These are phyloP conservation scores for Leucopternis melanops DNA, from an alignment of 2,113 vertebrate genomes.

Conservation along the genomic window DNA sequence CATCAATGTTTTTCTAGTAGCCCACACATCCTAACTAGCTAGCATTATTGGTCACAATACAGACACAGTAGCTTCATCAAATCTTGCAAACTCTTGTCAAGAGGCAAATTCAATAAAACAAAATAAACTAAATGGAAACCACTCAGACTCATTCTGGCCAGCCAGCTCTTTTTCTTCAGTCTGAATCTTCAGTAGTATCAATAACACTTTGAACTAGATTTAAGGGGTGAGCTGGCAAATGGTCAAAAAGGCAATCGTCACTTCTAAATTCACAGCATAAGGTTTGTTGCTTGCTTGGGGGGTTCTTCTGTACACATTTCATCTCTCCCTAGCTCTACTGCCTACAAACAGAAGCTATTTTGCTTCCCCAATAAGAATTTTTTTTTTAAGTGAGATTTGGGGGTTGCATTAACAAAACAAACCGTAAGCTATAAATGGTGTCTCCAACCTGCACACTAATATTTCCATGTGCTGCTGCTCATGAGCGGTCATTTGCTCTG, in stretches of 20 bases:
- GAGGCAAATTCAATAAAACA: background rate
- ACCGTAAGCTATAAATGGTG: background rate
- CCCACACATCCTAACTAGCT: background rate
- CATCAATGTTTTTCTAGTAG: background rate
- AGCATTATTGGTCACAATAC: background rate
- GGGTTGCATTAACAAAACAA: background rate
- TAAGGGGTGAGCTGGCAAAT: conserved; percentile 63
- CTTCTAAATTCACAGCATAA: background rate
- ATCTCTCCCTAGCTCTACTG: background rate
- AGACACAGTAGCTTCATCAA: background rate
- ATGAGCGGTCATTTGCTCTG: accelerated
- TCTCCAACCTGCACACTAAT: background rate
- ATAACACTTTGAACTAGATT: conserved; percentile 70
- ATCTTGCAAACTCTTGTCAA: background rate
- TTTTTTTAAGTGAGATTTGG: background rate
- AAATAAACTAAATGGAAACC: background rate
- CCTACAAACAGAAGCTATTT: background rate
- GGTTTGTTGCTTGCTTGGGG: background rate
- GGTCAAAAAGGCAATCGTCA: conserved; percentile 28
- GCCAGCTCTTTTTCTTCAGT: conserved; percentile 61
- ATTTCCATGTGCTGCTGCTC: background rate
- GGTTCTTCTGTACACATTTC: background rate
- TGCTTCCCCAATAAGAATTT: background rate
- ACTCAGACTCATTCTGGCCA: background rate
- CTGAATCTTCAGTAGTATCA: conserved; percentile 24